Percentiles rank a stretch among this genome's conserved stretches.
phyloP scores from a whole-genome alignment of 2,113 vertebrate species.

The Melanocharis versteri region DNA sequence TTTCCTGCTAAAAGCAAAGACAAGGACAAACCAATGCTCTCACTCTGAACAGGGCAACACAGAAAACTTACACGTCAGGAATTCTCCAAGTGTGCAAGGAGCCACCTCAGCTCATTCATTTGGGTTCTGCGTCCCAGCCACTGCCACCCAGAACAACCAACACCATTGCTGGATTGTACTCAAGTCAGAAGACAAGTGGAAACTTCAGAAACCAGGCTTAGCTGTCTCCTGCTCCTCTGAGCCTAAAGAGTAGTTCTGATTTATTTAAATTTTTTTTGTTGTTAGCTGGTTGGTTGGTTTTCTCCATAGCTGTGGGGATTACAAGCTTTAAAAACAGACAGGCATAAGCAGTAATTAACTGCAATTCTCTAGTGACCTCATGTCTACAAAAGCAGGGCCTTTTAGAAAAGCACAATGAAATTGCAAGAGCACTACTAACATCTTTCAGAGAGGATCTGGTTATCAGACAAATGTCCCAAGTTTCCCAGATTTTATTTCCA shows the following conservation, averaged over 20 bases:
- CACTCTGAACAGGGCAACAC: not conserved
- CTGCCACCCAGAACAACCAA: not conserved
- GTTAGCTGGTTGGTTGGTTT: not conserved
- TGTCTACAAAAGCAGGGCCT: not conserved
- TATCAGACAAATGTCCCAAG: not conserved
- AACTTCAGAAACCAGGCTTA: not conserved
- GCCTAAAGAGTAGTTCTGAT: not conserved
- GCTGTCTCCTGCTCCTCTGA: not conserved
- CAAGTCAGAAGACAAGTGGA: not conserved
- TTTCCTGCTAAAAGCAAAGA: conserved; percentile 39
- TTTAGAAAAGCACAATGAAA: not conserved
- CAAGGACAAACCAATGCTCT: conserved; percentile 6
- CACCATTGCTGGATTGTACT: not conserved
- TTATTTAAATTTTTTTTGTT: not conserved
- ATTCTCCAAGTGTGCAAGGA: not conserved
- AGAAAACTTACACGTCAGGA: not conserved
- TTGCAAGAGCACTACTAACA: not conserved
- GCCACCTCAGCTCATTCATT: not conserved
- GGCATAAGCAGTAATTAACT: conserved; percentile 34
- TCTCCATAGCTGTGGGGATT: conserved; percentile 6
- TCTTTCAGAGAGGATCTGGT: not conserved
- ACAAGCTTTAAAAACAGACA: conserved; percentile 10
- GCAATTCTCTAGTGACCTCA: conserved; percentile 18
- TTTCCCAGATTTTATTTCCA: not conserved
- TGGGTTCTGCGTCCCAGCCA: not conserved